Percentiles rank a stretch among this genome's conserved stretches.
Evolutionary conservation across 2,113 vertebrate genomes (phyloP).

Genomic region (Fregata magnificens): DNA sequence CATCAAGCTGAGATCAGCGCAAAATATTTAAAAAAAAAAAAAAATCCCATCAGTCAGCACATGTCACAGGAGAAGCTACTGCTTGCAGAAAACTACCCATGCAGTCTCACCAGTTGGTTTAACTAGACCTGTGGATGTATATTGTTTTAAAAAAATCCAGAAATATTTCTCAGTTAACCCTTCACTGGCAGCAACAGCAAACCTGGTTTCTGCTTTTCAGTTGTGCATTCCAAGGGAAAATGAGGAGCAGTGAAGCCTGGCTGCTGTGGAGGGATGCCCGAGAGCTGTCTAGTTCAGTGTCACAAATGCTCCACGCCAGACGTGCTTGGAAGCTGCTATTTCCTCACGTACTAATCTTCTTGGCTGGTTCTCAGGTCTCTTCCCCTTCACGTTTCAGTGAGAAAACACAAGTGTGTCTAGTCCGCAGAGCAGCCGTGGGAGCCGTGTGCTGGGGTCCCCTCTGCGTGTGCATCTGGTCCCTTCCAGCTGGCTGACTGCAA

Average conservation of each 20-base stretch:
- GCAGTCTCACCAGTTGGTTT: not conserved
- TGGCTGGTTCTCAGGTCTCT: not conserved
- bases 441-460: not conserved
- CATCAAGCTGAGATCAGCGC: not conserved
- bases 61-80: not conserved
- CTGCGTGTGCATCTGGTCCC: rapidly evolving
- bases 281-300: rapidly evolving
- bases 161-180: not conserved
- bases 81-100: not conserved
- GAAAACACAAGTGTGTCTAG: not conserved
- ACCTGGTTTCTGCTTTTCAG: not conserved
- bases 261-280: not conserved
- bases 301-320: rapidly evolving
- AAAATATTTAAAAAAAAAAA: not conserved
- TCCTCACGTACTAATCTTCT: rapidly evolving
- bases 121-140: not conserved
- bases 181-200: not conserved
- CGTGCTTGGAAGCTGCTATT: rapidly evolving
- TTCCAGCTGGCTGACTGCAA: not conserved
- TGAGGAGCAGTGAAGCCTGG: not conserved
- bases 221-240: not conserved
- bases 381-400: rapidly evolving
- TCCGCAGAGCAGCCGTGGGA: not conserved
- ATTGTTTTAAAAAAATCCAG: not conserved
- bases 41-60: not conserved